These are phyloP conservation scores for Perca fluviatilis DNA, from an alignment of 2,113 vertebrate species.

Conservation along the genomic window DNA sequence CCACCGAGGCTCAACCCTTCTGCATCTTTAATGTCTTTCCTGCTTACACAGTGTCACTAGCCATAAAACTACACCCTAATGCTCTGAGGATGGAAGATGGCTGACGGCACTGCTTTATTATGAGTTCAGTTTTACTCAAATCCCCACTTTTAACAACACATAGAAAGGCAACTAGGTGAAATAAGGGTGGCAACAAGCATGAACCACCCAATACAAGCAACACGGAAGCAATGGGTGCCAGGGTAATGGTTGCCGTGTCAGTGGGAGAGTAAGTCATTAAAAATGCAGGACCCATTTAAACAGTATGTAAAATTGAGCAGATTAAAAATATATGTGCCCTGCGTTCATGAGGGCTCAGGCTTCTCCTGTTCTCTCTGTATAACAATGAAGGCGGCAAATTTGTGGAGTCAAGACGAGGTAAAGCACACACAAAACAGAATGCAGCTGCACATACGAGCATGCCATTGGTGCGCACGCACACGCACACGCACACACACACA, in stretches of 20 bases:
- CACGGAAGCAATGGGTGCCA: conserved; percentile 5
- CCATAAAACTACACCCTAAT: conserved; percentile 64
- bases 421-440: conserved; percentile 7
- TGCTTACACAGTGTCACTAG: conserved; percentile 57
- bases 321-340: conserved; percentile 79
- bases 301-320: conserved; percentile 78
- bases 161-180: conserved; percentile 24
- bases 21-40: conserved; percentile 80
- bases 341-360: conserved; percentile 30
- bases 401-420: not conserved
- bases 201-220: conserved; percentile 24
- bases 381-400: conserved; percentile 47
- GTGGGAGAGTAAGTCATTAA: conserved; percentile 70
- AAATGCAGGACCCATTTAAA: conserved; percentile 79
- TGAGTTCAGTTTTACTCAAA: conserved; percentile 52
- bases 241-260: conserved; percentile 62
- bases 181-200: conserved; percentile 36
- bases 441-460: not conserved
- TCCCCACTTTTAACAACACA: conserved; percentile 32
- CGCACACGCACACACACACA: not conserved
- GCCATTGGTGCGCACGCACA: not conserved
- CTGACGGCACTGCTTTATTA: conserved; percentile 43
- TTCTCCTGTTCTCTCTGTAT: conserved; percentile 43
- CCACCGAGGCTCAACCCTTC: conserved; percentile 62
- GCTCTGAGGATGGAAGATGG: conserved; percentile 37